Evolutionary conservation across 2,888 invertebrate species (phyloP).

Genomic region (Disparrhopalites patrizii): DNA sequence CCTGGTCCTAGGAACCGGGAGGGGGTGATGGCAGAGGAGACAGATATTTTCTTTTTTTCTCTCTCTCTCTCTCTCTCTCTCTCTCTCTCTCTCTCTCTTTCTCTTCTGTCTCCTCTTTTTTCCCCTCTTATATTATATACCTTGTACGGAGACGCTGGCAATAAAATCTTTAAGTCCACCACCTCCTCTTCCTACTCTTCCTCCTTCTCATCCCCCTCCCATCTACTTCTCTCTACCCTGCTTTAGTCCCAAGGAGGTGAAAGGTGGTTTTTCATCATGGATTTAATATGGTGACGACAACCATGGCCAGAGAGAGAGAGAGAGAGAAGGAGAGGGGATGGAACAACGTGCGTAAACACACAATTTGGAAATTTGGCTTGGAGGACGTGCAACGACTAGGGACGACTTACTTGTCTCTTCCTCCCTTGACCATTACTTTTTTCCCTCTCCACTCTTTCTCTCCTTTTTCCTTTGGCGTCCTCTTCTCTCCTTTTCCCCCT

Average conservation of each 20-base stretch:
- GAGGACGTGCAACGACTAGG: slow-evolving; percentile 30
- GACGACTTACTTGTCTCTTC: slow-evolving; percentile 26
- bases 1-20: no score
- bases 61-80: no score
- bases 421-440: slow-evolving; percentile 33
- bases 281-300: slow-evolving; percentile 3
- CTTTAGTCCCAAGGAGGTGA: neutral
- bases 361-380: slow-evolving; percentile 32
- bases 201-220: neutral
- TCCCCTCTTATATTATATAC: no score
- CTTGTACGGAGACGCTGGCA: no score
- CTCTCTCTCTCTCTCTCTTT: no score
- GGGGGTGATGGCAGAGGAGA: no score
- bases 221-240: neutral
- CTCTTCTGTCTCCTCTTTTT: no score
- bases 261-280: slow-evolving; percentile 1
- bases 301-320: neutral
- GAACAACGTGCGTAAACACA: slow-evolving; percentile 28
- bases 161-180: neutral
- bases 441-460: no score
- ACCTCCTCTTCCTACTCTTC: neutral
- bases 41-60: no score
- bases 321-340: neutral
- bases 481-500: no score
- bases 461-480: no score